Base-by-base conservation (phyloP, 2,888 invertebrate genomes). In the Melipona beecheii region DNA sequence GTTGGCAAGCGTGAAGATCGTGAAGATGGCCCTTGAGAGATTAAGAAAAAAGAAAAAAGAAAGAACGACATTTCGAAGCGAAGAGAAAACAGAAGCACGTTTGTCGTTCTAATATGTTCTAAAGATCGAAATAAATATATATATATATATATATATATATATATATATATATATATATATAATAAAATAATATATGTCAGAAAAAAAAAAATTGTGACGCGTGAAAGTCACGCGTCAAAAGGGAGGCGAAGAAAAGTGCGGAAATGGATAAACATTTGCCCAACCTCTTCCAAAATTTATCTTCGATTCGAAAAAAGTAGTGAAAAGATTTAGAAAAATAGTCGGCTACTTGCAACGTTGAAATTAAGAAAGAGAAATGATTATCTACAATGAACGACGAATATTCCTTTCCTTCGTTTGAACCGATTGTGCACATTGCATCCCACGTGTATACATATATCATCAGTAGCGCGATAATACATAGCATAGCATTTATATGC, bases 11-110 rank as follows among this genome's bases (percentile, higher is more conserved):
- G 9, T 43, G 1, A 43, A 36, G 9, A 36, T 36, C 1, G 9
- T 9, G 9, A 36, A 9, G 36, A 36, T 6, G 36, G 9, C 36
- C 36, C 36, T 36, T 9, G 9, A 36, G 36, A 36, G 36, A 36
- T 36, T 36, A 73, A 36, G 50, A 62, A 19, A 9, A 19, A 19
- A 17, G 6, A 9, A 11, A 2, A 2, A 27, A 9, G 21, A 36
- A 36, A 13, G 6, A 21, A 21, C 72, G 77, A 83, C 77, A 75
- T 60, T 49, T 65, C 60, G 49, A 71, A 60, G 71, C 82, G 71
- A 60, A 58, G 70, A 81, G 65, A 82, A 81, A 83, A 83, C 82
- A 49, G 54, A 75, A 31, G 4, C 82, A 81, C 82, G 58, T 71
- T 75, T 75, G 71, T 43, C 36, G 9, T 66, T 52, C 65, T 72